These are phyloP conservation scores for Armadillidium nasatum DNA, from an alignment of 1,140 invertebrate species.

Conservation along the genomic window DNA sequence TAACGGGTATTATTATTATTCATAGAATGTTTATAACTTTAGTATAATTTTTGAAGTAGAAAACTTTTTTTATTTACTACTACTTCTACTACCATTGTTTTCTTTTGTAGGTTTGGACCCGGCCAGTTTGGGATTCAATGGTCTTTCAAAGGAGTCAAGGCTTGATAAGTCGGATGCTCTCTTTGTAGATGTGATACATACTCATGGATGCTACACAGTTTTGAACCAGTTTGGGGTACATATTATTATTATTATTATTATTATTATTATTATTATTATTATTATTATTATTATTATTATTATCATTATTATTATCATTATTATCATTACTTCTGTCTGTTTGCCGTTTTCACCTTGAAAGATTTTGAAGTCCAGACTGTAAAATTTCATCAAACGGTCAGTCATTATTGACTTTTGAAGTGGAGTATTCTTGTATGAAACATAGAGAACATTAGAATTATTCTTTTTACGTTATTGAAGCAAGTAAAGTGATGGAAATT, in stretches of 20 bases:
- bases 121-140: constrained; percentile 54
- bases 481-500: too few relatives aligned
- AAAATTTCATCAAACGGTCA: too few relatives aligned
- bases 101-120: constrained; percentile 55
- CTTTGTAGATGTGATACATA: constrained; percentile 58
- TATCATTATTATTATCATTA: too few relatives aligned
- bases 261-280: too few relatives aligned
- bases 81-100: constrained; percentile 30
- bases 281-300: too few relatives aligned
- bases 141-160: constrained; percentile 51
- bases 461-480: too few relatives aligned
- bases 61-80: neutral
- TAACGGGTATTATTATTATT: constrained; percentile 61
- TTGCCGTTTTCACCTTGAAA: too few relatives aligned
- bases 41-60: neutral
- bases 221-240: constrained; percentile 33
- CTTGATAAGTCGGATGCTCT: constrained; percentile 52
- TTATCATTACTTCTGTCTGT: too few relatives aligned
- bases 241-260: constrained; percentile 2
- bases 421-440: too few relatives aligned
- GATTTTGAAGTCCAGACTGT: too few relatives aligned
- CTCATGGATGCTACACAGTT: constrained; percentile 49
- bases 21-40: neutral
- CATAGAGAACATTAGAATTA: too few relatives aligned
- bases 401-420: too few relatives aligned